A percentile compares a stretch with the other conserved stretches of the same genome.
Conservation (phyloP, 2,797 vertebrate genomes). For the Lateolabrax maculatus region DNA sequence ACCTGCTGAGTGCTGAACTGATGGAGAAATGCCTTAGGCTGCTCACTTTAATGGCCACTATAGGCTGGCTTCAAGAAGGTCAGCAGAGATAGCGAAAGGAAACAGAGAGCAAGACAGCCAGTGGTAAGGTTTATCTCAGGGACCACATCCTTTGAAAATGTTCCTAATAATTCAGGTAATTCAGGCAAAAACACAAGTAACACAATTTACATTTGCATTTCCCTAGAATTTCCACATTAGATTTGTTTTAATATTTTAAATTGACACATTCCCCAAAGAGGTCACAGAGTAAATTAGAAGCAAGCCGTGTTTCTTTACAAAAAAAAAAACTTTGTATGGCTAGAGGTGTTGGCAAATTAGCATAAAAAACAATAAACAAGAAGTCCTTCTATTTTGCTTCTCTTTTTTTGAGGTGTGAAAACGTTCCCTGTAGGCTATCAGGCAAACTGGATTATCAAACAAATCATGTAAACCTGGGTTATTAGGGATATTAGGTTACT, state of each 20-base stretch:
- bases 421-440: constrained; percentile 27
- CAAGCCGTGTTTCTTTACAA: not conserved
- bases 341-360: constrained; percentile 33
- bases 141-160: not conserved
- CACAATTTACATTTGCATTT: not conserved
- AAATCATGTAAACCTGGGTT: constrained; percentile 36
- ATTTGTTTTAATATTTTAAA: constrained; percentile 32
- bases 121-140: not conserved
- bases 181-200: not conserved
- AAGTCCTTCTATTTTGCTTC: constrained; percentile 14
- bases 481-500: constrained; percentile 33
- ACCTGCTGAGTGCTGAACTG: constrained; percentile 7
- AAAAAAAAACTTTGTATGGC: not conserved
- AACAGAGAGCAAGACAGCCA: not conserved
- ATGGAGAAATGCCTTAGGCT: constrained; percentile 18
- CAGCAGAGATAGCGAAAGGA: not conserved
- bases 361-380: constrained; percentile 42
- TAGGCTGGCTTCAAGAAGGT: constrained; percentile 11
- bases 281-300: constrained; percentile 16
- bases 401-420: constrained; percentile 25
- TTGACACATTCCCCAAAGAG: constrained; percentile 23
- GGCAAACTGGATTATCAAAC: constrained; percentile 50
- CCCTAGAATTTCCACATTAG: not conserved
- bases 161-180: not conserved
- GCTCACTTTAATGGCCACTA: constrained; percentile 24